Evolutionary conservation across 1,140 invertebrate genomes (phyloP).

Genomic region (Pogonognathellus flavescens): DNA sequence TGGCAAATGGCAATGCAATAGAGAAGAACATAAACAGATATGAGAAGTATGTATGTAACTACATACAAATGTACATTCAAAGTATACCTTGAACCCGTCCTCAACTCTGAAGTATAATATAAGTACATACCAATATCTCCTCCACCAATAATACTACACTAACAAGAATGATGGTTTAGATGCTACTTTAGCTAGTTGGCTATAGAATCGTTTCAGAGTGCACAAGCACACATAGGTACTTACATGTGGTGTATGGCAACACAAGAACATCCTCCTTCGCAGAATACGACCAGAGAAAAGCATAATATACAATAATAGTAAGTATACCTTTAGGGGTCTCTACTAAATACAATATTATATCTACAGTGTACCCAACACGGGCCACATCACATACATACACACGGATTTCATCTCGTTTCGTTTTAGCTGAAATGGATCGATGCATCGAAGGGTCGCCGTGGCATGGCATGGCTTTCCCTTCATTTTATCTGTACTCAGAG

Average conservation of each 20-base stretch:
- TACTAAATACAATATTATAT: neutral
- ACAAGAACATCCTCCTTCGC: neutral
- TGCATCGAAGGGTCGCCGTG: slow-evolving; percentile 49
- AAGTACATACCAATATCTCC: neutral
- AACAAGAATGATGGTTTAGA: too few relatives aligned
- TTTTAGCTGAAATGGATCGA: slow-evolving; percentile 48
- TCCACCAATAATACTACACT: too few relatives aligned
- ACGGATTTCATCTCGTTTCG: slow-evolving; percentile 46
- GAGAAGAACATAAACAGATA: slow-evolving; percentile 40
- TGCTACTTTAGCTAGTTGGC: too few relatives aligned
- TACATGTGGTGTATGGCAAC: neutral
- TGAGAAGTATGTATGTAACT: neutral
- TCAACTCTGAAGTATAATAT: neutral
- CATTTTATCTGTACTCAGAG: slow-evolving; percentile 20
- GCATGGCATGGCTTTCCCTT: slow-evolving; percentile 33
- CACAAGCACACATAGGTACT: too few relatives aligned
- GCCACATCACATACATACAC: slow-evolving; percentile 29
- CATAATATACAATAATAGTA: neutral
- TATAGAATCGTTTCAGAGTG: too few relatives aligned
- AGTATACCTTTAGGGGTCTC: neutral
- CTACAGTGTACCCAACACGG: neutral
- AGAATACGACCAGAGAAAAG: neutral
- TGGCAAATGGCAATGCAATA: slow-evolving; percentile 45
- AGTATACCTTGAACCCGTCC: neutral
- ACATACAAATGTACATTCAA: neutral